phyloP scores from a whole-genome alignment of 2,888 invertebrate species.

The Copidosoma aretas region DNA sequence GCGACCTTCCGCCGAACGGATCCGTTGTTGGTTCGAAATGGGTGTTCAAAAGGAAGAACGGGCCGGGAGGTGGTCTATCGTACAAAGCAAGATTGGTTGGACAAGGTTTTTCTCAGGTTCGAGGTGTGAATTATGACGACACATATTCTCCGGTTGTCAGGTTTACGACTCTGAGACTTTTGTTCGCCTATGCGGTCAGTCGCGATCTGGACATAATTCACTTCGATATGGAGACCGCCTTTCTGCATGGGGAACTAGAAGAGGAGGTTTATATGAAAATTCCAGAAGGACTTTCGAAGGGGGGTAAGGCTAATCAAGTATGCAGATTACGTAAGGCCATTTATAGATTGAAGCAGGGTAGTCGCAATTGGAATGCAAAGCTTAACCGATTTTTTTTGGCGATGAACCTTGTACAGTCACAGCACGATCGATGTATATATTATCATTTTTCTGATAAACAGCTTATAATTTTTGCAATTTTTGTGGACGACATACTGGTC shows the following conservation, averaged over 20 bases:
- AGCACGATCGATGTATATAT: slow-evolving; percentile 41
- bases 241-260: slow-evolving; percentile 18
- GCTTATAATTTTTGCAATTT: slow-evolving; percentile 37
- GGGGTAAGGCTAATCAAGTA: slow-evolving; percentile 12
- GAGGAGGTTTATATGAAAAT: slow-evolving; percentile 21
- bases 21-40: slow-evolving; percentile 1
- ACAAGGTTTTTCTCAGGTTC: not conserved
- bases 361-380: slow-evolving; percentile 14
- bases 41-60: slow-evolving; percentile 3
- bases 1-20: not conserved
- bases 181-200: not conserved
- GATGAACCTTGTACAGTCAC: not conserved
- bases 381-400: too few relatives aligned
- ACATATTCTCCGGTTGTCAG: not conserved
- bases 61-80: not conserved
- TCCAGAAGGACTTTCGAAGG: slow-evolving; percentile 8
- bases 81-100: slow-evolving; percentile 8
- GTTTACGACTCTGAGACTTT: not conserved
- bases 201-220: not conserved
- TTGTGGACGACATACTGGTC: slow-evolving; percentile 28
- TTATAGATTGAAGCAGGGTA: slow-evolving; percentile 31
- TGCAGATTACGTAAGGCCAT: slow-evolving; percentile 30
- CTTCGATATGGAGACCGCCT: slow-evolving; percentile 20
- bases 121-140: not conserved
- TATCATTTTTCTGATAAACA: slow-evolving; percentile 30